Percentiles rank a stretch among this genome's conserved stretches.
These are phyloP conservation scores for Trichacis sp. DNA, from an alignment of 2,888 invertebrate genomes.

Conservation along the genomic window DNA sequence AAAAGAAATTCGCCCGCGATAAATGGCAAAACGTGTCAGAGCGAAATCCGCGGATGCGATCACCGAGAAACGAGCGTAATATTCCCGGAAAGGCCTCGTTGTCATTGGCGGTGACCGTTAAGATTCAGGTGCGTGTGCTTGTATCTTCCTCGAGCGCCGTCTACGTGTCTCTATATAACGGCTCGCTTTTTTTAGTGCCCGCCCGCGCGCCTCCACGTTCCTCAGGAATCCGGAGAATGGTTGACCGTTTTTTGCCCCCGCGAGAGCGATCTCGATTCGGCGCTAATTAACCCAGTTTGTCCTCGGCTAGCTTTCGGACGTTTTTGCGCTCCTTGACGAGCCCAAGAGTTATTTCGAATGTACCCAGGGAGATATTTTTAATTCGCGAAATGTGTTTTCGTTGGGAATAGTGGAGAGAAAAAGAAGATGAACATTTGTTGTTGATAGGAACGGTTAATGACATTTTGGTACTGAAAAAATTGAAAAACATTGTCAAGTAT, in stretches of 20 bases:
- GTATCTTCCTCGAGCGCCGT: constrained; percentile 17
- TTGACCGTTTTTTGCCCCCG: constrained; percentile 7
- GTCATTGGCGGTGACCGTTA: constrained; percentile 32
- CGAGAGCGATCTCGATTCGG: not conserved
- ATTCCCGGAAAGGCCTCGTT: constrained; percentile 12
- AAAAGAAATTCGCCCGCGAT: too few species aligned
- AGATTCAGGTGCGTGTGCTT: constrained; percentile 13
- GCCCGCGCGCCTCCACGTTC: constrained; percentile 17
- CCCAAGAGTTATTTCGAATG: too few species aligned
- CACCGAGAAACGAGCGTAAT: constrained; percentile 16
- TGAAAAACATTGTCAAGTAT: too few species aligned
- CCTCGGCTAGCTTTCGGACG: not conserved
- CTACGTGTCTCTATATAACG: constrained; percentile 23
- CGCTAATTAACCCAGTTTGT: too few species aligned
- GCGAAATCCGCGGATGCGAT: not conserved
- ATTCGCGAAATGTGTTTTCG: too few species aligned
- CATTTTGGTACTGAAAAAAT: too few species aligned
- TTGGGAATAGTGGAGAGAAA: too few species aligned
- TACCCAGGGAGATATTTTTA: too few species aligned
- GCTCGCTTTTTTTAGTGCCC: constrained; percentile 17
- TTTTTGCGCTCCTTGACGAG: not conserved
- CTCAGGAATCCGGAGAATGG: constrained; percentile 22
- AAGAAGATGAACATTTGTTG: too few species aligned
- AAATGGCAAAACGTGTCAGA: too few species aligned
- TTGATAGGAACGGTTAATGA: too few species aligned